A percentile compares a stretch with the other conserved stretches of the same genome.
Evolutionary conservation across 2,888 invertebrate genomes (phyloP).

Genomic region (Octonoba sinensis): DNA sequence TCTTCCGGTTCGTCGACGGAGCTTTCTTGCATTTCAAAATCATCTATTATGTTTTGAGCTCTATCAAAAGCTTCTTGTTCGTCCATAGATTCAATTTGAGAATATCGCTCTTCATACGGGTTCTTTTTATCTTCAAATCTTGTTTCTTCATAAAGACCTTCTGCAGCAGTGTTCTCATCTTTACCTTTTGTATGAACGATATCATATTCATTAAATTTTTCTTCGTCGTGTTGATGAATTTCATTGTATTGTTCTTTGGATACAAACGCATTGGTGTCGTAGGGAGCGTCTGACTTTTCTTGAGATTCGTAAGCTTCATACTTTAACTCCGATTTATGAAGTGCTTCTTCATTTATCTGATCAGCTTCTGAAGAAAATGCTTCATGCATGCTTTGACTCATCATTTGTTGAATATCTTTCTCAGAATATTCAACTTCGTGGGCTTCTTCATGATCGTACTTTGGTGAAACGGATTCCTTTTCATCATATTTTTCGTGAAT

Average conservation of each 20-base stretch:
- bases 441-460: no score
- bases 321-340: no score
- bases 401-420: no score
- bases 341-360: background rate
- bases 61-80: constrained; percentile 1
- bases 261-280: no score
- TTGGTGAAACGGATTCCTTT: no score
- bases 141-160: constrained; percentile 4
- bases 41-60: constrained; percentile 27
- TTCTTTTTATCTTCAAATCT: constrained; percentile 2
- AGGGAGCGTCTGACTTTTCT: no score
- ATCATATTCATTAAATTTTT: background rate
- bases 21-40: constrained; percentile 52
- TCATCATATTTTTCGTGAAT: no score
- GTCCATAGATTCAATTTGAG: constrained; percentile 9
- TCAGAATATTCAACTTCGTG: no score
- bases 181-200: background rate
- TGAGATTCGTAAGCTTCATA: no score
- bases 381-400: background rate
- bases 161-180: background rate
- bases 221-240: background rate
- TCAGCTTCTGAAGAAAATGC: background rate
- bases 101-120: constrained; percentile 7
- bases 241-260: background rate
- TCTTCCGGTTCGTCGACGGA: constrained; percentile 58